These are phyloP conservation scores for Hucho hucho DNA, from an alignment of 2,113 vertebrate genomes.

Conservation along the genomic window DNA sequence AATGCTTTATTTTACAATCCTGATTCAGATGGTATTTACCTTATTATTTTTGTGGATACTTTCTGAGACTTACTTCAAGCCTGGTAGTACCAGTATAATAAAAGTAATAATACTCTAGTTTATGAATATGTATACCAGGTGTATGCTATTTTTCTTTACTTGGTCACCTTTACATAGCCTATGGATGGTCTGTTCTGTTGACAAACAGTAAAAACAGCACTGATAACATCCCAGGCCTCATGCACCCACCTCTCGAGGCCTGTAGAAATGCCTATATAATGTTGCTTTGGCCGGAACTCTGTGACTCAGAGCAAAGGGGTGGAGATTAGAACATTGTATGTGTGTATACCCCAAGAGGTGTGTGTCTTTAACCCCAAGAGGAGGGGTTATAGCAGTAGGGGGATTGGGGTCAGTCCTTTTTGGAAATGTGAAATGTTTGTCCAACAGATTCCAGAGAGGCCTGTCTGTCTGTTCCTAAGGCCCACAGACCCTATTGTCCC, in stretches of 20 bases:
- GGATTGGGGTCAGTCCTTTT: conserved; percentile 38
- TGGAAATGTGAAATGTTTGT: conserved; percentile 53
- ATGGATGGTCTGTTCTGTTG: too few species aligned
- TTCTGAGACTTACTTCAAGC: not conserved
- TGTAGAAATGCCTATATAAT: too few species aligned
- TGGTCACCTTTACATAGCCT: too few species aligned
- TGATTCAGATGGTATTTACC: not conserved
- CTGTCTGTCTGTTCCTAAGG: conserved; percentile 41
- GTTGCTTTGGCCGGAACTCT: not conserved
- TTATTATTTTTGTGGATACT: too few species aligned
- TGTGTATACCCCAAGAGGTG: too few species aligned
- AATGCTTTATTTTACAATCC: conserved; percentile 54
- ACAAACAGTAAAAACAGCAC: too few species aligned
- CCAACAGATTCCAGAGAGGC: conserved; percentile 53
- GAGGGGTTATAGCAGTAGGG: not conserved
- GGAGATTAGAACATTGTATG: too few species aligned
- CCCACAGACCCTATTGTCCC: conserved; percentile 49
- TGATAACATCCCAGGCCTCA: too few species aligned
- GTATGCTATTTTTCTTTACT: too few species aligned
- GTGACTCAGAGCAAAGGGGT: conserved; percentile 20
- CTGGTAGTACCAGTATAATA: not conserved
- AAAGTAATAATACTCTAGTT: not conserved
- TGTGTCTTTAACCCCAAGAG: conserved; percentile 6
- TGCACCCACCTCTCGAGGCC: too few species aligned
- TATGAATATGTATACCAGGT: not conserved